These are phyloP conservation scores for Copidosoma floridanum DNA, from an alignment of 1,140 invertebrate genomes.

Conservation along the genomic window DNA sequence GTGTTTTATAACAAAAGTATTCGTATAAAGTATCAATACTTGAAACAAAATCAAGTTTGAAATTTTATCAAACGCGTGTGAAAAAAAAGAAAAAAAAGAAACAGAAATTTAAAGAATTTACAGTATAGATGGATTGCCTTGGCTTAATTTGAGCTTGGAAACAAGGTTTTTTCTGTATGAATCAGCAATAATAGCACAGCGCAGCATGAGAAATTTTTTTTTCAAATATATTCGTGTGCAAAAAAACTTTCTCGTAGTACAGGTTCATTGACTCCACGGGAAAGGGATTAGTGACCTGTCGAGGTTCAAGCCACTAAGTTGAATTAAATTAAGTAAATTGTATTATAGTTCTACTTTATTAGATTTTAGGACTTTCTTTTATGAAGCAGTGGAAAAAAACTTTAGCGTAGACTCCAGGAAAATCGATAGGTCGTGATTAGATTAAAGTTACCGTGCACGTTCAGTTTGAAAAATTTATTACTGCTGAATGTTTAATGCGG, in stretches of 20 bases:
- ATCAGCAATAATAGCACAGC: neutral
- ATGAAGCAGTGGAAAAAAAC: neutral
- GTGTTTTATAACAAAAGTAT: too few species aligned
- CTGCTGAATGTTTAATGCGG: too few species aligned
- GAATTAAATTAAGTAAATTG: constrained; percentile 17
- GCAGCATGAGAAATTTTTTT: constrained; percentile 7
- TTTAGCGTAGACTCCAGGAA: too few species aligned
- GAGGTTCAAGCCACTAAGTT: neutral
- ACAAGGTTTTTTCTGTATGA: neutral
- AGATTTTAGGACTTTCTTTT: constrained; percentile 9
- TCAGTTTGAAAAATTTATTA: too few species aligned
- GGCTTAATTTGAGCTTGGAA: neutral
- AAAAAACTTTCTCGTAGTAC: neutral
- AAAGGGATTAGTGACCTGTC: neutral
- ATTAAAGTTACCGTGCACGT: too few species aligned
- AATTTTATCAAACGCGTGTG: too few species aligned
- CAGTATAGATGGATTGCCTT: too few species aligned
- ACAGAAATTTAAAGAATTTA: too few species aligned
- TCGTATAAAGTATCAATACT: too few species aligned
- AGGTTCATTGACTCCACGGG: constrained; percentile 9
- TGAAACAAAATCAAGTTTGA: too few species aligned
- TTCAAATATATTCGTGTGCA: neutral
- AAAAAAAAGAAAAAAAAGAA: too few species aligned
- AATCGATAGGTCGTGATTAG: too few species aligned
- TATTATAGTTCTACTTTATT: constrained; percentile 11